A percentile compares a stretch with the other conserved stretches of the same genome.
phyloP scores from a whole-genome alignment of 2,113 vertebrate species.

The Xiphophorus maculatus region DNA sequence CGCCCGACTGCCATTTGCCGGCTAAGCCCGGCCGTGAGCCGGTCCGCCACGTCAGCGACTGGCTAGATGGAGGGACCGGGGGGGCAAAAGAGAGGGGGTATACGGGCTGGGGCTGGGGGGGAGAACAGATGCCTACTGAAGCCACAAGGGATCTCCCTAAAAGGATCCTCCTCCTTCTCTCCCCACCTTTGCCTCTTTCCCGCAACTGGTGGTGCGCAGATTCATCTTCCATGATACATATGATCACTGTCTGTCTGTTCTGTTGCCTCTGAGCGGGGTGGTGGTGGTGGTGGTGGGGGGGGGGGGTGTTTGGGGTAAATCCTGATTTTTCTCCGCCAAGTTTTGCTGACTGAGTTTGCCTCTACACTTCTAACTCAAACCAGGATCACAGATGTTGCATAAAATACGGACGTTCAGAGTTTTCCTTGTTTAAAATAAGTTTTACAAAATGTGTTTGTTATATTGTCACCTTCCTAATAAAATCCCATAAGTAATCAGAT shows the following conservation, averaged over 20 bases:
- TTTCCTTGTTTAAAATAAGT: background rate
- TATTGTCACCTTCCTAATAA: too few relatives aligned
- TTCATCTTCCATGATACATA: conserved; percentile 50
- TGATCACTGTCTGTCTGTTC: conserved; percentile 56
- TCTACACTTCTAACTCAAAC: background rate
- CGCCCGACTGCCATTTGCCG: conserved; percentile 57
- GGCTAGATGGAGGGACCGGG: conserved; percentile 46
- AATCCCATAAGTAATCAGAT: too few relatives aligned
- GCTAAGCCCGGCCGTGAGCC: conserved; percentile 42
- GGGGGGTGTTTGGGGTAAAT: background rate
- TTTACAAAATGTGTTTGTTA: too few relatives aligned
- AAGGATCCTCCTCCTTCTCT: conserved; percentile 84
- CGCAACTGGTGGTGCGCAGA: conserved; percentile 69
- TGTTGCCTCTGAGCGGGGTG: conserved; percentile 15
- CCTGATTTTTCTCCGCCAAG: conserved; percentile 35
- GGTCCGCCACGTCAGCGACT: conserved; percentile 48
- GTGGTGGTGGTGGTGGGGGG: too few relatives aligned
- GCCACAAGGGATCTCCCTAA: conserved; percentile 90
- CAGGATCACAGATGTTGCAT: background rate
- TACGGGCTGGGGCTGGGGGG: conserved; percentile 72
- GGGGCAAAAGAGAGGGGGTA: conserved; percentile 32
- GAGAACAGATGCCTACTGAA: conserved; percentile 97
- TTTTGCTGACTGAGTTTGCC: conserved; percentile 11
- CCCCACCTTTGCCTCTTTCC: conserved; percentile 18
- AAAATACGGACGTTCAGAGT: background rate